These are phyloP conservation scores for Phengaris alcon DNA, from an alignment of 2,888 invertebrate species.

Conservation along the genomic window DNA sequence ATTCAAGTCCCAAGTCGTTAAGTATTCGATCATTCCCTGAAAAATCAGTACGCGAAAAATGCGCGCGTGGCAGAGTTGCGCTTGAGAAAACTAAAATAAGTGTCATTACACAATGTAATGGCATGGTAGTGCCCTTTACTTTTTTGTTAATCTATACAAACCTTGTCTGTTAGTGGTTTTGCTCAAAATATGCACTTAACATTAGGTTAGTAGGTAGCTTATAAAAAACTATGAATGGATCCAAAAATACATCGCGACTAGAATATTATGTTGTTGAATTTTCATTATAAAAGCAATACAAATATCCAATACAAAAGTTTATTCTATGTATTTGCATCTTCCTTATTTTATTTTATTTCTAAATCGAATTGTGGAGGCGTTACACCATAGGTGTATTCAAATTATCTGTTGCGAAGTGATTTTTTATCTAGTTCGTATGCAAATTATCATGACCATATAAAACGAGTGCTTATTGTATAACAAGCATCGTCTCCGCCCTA, in stretches of 20 bases:
- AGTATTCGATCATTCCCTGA: too few relatives aligned
- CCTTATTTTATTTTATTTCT: background rate
- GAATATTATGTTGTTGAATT: background rate
- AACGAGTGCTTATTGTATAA: background rate
- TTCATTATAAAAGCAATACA: background rate
- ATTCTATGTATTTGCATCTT: background rate
- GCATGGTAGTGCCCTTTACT: too few relatives aligned
- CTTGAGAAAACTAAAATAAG: too few relatives aligned
- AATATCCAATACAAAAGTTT: too few relatives aligned
- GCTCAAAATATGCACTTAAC: background rate
- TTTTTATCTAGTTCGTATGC: constrained; percentile 20
- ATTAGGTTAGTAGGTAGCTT: constrained; percentile 5
- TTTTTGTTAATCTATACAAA: background rate
- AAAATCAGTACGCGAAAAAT: too few relatives aligned
- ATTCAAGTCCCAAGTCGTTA: too few relatives aligned
- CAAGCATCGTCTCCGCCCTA: background rate
- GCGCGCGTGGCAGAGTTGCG: too few relatives aligned
- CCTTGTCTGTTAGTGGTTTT: background rate
- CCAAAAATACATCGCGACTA: background rate
- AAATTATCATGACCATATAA: constrained; percentile 1
- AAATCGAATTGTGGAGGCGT: background rate
- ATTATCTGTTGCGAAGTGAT: background rate
- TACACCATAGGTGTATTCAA: constrained; percentile 11
- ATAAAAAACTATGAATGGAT: background rate
- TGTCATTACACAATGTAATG: too few relatives aligned